phyloP scores from a whole-genome alignment of 2,888 invertebrate species.

The Rugalucina vietnamica region DNA sequence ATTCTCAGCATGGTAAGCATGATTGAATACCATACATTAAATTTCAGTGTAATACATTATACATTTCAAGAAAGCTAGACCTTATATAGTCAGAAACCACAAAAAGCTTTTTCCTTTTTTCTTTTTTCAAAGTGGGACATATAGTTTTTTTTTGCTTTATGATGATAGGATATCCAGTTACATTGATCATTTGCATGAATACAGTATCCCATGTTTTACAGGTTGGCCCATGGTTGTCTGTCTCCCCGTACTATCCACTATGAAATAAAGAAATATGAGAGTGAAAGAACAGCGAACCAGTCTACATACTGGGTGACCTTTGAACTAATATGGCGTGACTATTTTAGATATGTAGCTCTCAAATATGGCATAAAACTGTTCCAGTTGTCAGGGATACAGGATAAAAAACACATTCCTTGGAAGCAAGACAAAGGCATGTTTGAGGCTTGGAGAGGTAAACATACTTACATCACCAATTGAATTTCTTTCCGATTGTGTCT shows the following conservation, averaged over 20 bases:
- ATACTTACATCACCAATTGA: no score
- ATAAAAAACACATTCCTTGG: slow-evolving; percentile 69
- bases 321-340: slow-evolving; percentile 80
- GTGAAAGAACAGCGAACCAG: slow-evolving; percentile 73
- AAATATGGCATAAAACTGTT: slow-evolving; percentile 79
- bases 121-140: no score
- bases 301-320: slow-evolving; percentile 82
- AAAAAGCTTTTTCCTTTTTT: no score
- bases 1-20: slow-evolving; percentile 78
- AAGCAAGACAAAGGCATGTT: slow-evolving; percentile 73
- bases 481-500: no score
- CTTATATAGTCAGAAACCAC: no score
- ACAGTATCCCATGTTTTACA: no score
- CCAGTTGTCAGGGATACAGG: slow-evolving; percentile 69
- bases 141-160: no score
- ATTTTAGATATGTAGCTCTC: slow-evolving; percentile 78
- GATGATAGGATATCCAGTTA: no score
- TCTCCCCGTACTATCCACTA: slow-evolving; percentile 77
- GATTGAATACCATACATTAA: not conserved
- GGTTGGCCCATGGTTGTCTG: slow-evolving; percentile 79
- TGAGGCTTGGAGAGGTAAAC: slow-evolving; percentile 77
- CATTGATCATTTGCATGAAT: no score
- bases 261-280: slow-evolving; percentile 78
- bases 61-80: not conserved
- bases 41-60: no score